Conservation (phyloP, 1,140 invertebrate genomes). For the Zaprionus capensis region DNA sequence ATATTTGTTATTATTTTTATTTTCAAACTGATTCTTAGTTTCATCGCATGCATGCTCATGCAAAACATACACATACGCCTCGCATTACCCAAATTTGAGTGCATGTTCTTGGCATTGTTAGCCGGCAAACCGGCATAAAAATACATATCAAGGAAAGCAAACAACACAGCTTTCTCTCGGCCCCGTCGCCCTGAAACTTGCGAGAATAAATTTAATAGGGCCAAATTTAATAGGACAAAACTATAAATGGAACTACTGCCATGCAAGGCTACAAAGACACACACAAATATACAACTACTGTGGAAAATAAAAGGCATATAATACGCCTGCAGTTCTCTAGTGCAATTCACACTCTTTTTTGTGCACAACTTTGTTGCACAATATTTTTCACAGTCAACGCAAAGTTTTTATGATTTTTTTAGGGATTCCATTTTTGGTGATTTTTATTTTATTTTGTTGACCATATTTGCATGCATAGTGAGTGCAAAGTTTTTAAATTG, state of each 20-base stretch:
- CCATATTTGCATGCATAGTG: slow-evolving; percentile 36
- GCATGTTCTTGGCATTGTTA: slow-evolving; percentile 31
- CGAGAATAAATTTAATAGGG: slow-evolving; percentile 40
- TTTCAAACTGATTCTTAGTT: background rate
- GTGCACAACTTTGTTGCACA: slow-evolving; percentile 47
- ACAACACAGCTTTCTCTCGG: slow-evolving; percentile 20
- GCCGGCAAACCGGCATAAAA: slow-evolving; percentile 1
- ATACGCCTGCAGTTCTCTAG: slow-evolving; percentile 15
- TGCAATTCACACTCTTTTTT: slow-evolving; percentile 54
- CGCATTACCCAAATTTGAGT: slow-evolving; percentile 27
- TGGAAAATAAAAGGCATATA: slow-evolving; percentile 28
- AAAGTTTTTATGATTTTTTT: slow-evolving; percentile 47
- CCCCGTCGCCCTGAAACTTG: background rate
- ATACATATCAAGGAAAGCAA: slow-evolving; percentile 39
- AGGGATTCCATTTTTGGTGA: background rate
- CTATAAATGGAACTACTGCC: slow-evolving; percentile 10
- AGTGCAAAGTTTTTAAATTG: slow-evolving; percentile 57
- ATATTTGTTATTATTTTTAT: background rate
- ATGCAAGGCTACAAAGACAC: slow-evolving; percentile 4
- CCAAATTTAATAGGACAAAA: slow-evolving; percentile 39
- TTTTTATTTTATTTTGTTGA: slow-evolving; percentile 3
- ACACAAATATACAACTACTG: slow-evolving; percentile 7
- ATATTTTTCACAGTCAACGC: slow-evolving; percentile 63
- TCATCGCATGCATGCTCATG: background rate
- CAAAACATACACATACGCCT: background rate